A percentile compares a stretch with the other conserved stretches of the same genome.
These are phyloP conservation scores for Gorsachius goisagi DNA, from an alignment of 2,113 vertebrate species.

Conservation along the genomic window DNA sequence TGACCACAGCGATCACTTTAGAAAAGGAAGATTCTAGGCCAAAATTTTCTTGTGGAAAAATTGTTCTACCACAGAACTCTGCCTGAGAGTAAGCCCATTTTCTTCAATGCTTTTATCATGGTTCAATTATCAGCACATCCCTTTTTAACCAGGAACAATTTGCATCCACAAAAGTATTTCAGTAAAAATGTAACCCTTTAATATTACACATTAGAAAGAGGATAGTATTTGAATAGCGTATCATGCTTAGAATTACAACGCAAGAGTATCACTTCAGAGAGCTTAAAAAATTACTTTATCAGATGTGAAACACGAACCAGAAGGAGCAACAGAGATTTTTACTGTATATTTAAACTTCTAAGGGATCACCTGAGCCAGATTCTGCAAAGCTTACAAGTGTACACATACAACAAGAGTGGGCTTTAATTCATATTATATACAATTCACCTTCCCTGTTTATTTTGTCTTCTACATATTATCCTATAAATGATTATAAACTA, in stretches of 20 bases:
- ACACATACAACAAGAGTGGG: not conserved
- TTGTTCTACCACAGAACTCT: not conserved
- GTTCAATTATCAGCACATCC: not conserved
- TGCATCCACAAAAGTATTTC: not conserved
- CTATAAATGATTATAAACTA: not conserved
- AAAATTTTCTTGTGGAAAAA: not conserved
- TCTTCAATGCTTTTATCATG: not conserved
- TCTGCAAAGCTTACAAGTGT: not conserved
- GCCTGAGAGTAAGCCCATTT: not conserved
- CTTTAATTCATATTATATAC: not conserved
- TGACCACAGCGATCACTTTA: not conserved
- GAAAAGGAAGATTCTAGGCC: not conserved
- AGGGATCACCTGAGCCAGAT: not conserved
- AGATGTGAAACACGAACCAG: not conserved
- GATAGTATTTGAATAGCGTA: not conserved
- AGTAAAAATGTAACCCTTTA: not conserved
- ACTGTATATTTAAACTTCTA: not conserved
- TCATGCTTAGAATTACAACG: not conserved
- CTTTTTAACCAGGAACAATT: not conserved
- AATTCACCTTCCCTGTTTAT: not conserved
- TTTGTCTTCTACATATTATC: not conserved
- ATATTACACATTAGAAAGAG: not conserved
- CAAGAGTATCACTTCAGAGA: not conserved
- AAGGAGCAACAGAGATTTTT: not conserved
- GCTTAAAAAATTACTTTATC: not conserved